Percentiles rank a stretch among this genome's conserved stretches.
Evolutionary conservation across 2,113 vertebrate genomes (phyloP).

Genomic region (Strix aluco): DNA sequence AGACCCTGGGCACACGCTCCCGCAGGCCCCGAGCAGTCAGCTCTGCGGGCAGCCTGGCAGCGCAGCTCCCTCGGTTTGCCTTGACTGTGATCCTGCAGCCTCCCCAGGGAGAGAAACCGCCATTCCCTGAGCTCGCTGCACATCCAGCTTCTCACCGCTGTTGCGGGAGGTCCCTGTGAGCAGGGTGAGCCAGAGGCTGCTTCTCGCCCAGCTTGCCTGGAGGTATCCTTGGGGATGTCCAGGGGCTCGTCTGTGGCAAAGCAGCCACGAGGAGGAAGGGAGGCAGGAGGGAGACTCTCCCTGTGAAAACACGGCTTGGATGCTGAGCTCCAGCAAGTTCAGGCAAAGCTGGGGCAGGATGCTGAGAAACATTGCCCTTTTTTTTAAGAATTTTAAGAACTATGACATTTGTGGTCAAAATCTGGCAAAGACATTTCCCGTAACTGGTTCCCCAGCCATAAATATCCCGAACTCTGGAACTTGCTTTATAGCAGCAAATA

Average conservation of each 20-base stretch:
- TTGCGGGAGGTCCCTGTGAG: background rate
- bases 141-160: background rate
- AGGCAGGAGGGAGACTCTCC: background rate
- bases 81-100: background rate
- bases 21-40: background rate
- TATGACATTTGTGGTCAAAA: background rate
- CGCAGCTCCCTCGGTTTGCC: accelerated
- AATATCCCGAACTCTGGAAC: background rate
- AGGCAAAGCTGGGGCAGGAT: background rate
- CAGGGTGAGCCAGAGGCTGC: background rate
- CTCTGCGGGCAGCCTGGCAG: background rate
- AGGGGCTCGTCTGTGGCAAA: accelerated
- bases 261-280: background rate
- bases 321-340: background rate
- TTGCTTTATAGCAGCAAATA: background rate
- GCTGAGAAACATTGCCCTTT: background rate
- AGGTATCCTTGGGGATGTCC: background rate
- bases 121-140: background rate
- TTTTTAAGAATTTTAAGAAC: background rate
- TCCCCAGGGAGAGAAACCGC: background rate
- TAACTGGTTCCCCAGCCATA: background rate
- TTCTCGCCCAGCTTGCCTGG: background rate
- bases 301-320: background rate
- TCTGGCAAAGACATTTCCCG: background rate
- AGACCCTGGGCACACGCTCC: accelerated